Conservation (phyloP, 92 coral and sea anemone species). For the Isaurus tuberculatus region DNA sequence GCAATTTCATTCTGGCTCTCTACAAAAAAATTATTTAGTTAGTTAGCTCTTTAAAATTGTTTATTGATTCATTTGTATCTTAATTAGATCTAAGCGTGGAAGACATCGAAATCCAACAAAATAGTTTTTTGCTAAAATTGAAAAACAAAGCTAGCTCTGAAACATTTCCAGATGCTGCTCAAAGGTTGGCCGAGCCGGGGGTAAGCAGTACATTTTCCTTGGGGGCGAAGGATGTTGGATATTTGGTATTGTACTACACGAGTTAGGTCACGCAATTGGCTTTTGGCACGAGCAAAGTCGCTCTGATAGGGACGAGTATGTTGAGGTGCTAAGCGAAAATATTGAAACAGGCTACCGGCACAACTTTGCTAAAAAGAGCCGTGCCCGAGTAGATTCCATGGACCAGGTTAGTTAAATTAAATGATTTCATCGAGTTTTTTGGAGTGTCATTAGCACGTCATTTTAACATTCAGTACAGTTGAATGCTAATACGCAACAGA, state of each 20-base stretch:
- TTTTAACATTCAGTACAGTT: too few relatives aligned
- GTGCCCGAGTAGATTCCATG: slow-evolving; percentile 50
- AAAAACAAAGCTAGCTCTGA: too few relatives aligned
- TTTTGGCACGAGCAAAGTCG: slow-evolving; percentile 93
- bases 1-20: too few relatives aligned
- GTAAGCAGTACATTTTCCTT: slow-evolving; percentile 60
- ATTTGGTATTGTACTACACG: slow-evolving; percentile 74
- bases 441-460: too few relatives aligned
- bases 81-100: background rate
- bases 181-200: slow-evolving; percentile 74
- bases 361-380: slow-evolving; percentile 65
- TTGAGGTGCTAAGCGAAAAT: slow-evolving; percentile 69
- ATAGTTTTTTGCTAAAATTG: background rate
- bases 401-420: slow-evolving; percentile 65
- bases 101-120: background rate
- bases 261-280: slow-evolving; percentile 80
- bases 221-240: slow-evolving; percentile 68
- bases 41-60: too few relatives aligned
- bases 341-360: slow-evolving; percentile 52
- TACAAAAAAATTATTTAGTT: too few relatives aligned
- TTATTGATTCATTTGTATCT: too few relatives aligned
- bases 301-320: slow-evolving; percentile 79
- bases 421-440: too few relatives aligned
- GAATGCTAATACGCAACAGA: too few relatives aligned
- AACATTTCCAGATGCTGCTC: slow-evolving; percentile 71